Base-by-base conservation (phyloP, 2,888 invertebrate species). In the Zootermopsis nevadensis region DNA sequence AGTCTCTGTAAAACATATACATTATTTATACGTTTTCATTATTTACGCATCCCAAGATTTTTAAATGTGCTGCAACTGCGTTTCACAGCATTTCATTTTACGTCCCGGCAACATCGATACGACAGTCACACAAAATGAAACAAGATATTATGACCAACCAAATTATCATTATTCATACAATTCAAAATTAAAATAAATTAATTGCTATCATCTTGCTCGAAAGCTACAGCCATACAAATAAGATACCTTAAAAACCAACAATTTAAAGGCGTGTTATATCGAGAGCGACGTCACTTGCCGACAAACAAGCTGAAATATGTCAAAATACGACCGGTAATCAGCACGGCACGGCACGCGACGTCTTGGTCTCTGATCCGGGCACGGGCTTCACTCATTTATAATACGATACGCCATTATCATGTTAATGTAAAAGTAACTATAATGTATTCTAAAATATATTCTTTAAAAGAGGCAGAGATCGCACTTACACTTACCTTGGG, bases 321-420 rank as follows among this genome's bases (percentile, higher is more conserved):
- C 4, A 60, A 60, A 27, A n/a, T 15, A 60, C 4, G n/a, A 60
- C 60, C 1, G 60, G n/a, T n/a, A n/a, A 27, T 4, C 12, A 60
- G 60, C n/a, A 60, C 60, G n/a, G n/a, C n/a, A n/a, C n/a, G n/a
- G n/a, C n/a, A n/a, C 38, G 74, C 38, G 38, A 74, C 74, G 38
- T 12, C 33, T 35, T n/a, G 38, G 33, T 7, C 10, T 69, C 27
- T 3, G n/a, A 27, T 60, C 27, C 60, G n/a, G 3, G 15, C 55
- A 55, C 6, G 24, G 7, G n/a, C 1, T 60, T 7, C n/a, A 60
- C 60, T 60, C 4, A n/a, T 27, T n/a, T 60, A 2, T 60, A 60
- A 60, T 7, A 1, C 19, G 60, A n/a, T n/a, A 60, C 10, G 60
- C n/a, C 60, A 60, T n/a, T n/a, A 60, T 6, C 6, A 60, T n/a